Evolutionary conservation across 2,113 vertebrate species (phyloP).

Genomic region (Periophthalmodon schlosseri): DNA sequence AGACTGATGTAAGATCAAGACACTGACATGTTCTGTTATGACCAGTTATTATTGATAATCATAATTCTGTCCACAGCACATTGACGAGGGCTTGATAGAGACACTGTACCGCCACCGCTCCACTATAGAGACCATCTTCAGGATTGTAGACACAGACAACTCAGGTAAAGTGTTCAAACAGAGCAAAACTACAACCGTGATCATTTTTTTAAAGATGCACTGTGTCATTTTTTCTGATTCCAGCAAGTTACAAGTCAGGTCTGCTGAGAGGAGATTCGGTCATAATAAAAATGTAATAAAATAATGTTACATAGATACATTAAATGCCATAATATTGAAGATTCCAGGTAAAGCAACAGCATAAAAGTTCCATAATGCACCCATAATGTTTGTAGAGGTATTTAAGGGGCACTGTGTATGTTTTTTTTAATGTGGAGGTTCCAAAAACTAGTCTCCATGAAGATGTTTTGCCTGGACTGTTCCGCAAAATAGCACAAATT

Average conservation of each 20-base stretch:
- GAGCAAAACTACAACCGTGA: background rate
- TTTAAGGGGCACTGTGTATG: too few relatives aligned
- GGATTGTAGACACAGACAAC: slow-evolving; percentile 91
- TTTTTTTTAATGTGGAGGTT: too few relatives aligned
- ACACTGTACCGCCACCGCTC: slow-evolving; percentile 90
- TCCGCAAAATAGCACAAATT: too few relatives aligned
- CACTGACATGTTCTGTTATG: background rate
- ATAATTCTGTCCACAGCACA: slow-evolving; percentile 72
- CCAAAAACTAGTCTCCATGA: too few relatives aligned
- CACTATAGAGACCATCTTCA: slow-evolving; percentile 94
- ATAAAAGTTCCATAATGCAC: background rate
- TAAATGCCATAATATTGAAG: background rate
- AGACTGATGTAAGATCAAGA: slow-evolving; percentile 61
- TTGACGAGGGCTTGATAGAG: slow-evolving; percentile 88
- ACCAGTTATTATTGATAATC: background rate
- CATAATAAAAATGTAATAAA: background rate
- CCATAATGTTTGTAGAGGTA: background rate
- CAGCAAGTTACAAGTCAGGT: too few relatives aligned
- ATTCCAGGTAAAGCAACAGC: background rate
- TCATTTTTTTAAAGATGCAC: background rate
- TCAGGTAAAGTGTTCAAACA: slow-evolving; percentile 80
- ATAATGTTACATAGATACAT: background rate
- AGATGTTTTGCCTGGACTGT: too few relatives aligned
- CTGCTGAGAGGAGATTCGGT: too few relatives aligned
- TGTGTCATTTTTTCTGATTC: background rate